Conservation (phyloP, 2,888 invertebrate genomes). For the Nysson spinosus region DNA sequence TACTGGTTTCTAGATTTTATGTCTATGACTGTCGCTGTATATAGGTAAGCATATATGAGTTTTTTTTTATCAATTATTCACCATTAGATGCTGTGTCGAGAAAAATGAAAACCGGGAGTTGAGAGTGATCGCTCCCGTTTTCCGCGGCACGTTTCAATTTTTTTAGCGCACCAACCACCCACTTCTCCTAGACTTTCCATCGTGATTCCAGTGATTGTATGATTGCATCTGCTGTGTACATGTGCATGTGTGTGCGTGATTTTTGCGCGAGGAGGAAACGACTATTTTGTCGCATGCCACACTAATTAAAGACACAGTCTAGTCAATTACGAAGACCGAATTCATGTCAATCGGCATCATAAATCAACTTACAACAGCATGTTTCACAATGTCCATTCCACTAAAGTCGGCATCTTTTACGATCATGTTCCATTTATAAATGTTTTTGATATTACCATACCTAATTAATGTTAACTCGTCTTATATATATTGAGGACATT, state of each 20-base stretch:
- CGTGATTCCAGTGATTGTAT: not conserved
- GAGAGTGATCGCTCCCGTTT: slow-evolving; percentile 37
- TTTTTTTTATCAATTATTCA: slow-evolving; percentile 23
- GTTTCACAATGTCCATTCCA: no score
- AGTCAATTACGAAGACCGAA: slow-evolving; percentile 53
- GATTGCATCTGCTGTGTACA: slow-evolving; percentile 1
- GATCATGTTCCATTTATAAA: slow-evolving; percentile 15
- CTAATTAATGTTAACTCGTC: no score
- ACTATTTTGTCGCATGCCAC: slow-evolving; percentile 41
- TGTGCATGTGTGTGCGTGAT: slow-evolving; percentile 12
- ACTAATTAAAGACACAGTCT: slow-evolving; percentile 47
- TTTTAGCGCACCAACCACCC: not conserved
- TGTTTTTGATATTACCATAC: no score
- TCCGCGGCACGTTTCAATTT: slow-evolving; percentile 3
- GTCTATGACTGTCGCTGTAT: slow-evolving; percentile 53
- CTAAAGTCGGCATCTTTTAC: not conserved
- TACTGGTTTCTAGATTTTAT: slow-evolving; percentile 53
- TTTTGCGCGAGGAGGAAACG: slow-evolving; percentile 19
- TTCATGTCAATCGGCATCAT: no score
- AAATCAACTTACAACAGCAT: no score
- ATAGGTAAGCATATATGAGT: slow-evolving; percentile 45
- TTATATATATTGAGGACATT: no score
- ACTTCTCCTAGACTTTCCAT: slow-evolving; percentile 1
- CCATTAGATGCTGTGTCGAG: slow-evolving; percentile 34
- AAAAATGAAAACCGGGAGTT: slow-evolving; percentile 16